Percentiles rank a stretch among this genome's conserved stretches.
These are phyloP conservation scores for Gonioctena quinquepunctata DNA, from an alignment of 1,140 invertebrate genomes.

Conservation along the genomic window DNA sequence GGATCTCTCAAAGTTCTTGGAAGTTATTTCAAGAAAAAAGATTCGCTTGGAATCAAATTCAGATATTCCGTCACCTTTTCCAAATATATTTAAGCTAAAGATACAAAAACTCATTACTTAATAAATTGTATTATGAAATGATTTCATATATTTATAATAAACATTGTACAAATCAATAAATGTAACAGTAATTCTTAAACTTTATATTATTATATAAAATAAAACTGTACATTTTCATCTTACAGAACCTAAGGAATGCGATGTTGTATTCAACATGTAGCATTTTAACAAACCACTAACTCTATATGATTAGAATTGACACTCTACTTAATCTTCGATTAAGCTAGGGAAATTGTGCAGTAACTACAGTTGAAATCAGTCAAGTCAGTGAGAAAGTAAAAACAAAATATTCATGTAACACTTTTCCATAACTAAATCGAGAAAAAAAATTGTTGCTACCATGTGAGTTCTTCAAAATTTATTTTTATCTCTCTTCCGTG, in stretches of 20 bases:
- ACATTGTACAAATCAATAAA: background rate
- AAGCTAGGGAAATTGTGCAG: constrained; percentile 11
- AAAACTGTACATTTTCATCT: constrained; percentile 17
- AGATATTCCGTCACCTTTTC: too few relatives aligned
- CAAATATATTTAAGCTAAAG: too few relatives aligned
- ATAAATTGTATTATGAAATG: background rate
- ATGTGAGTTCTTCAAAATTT: too few relatives aligned
- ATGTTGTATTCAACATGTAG: constrained; percentile 12
- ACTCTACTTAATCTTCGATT: constrained; percentile 21
- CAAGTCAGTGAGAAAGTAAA: constrained; percentile 10
- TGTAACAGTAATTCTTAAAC: background rate
- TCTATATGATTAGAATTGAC: constrained; percentile 32
- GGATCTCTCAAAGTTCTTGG: too few relatives aligned
- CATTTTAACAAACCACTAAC: constrained; percentile 4
- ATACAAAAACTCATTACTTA: too few relatives aligned
- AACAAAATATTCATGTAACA: too few relatives aligned
- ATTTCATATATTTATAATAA: background rate
- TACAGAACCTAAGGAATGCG: constrained; percentile 6
- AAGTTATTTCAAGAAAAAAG: too few relatives aligned
- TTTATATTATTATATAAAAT: constrained; percentile 11
- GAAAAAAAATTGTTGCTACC: too few relatives aligned
- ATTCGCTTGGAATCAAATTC: too few relatives aligned
- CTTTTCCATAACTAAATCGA: too few relatives aligned
- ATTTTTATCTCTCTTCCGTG: too few relatives aligned
- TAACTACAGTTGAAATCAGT: constrained; percentile 21